Percentiles rank a stretch among this genome's conserved stretches.
These are phyloP conservation scores for Drosophila parthenogenetica DNA, from an alignment of 2,888 invertebrate species.

Conservation along the genomic window DNA sequence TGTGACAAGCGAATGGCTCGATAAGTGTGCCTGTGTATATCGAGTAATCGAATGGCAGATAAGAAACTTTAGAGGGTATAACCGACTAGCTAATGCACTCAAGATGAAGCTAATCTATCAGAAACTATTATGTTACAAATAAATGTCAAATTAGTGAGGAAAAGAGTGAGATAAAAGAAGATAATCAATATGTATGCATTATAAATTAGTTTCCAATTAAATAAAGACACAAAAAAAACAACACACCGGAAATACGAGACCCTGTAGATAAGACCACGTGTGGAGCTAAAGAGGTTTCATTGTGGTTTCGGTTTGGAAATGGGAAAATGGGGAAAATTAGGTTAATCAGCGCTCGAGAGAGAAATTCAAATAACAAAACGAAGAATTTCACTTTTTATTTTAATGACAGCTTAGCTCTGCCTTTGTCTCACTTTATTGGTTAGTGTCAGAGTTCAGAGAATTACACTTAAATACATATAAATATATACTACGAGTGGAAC, in stretches of 20 bases:
- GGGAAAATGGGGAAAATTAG: constrained; percentile 43
- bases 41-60: constrained; percentile 44
- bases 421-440: constrained; percentile 4
- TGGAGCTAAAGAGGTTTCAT: constrained; percentile 48
- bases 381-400: constrained; percentile 52
- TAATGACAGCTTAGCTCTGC: constrained; percentile 12
- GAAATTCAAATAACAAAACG: constrained; percentile 45
- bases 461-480: constrained; percentile 1
- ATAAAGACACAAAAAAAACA: not conserved
- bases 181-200: constrained; percentile 44
- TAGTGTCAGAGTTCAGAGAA: constrained; percentile 12
- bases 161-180: constrained; percentile 30
- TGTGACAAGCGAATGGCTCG: constrained; percentile 65
- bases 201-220: constrained; percentile 65
- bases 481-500: not conserved
- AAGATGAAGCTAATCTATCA: not conserved
- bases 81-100: not conserved
- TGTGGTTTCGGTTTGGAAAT: constrained; percentile 56
- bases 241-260: constrained; percentile 64
- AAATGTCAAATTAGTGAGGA: constrained; percentile 63
- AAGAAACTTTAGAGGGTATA: not conserved
- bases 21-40: constrained; percentile 33
- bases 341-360: constrained; percentile 53
- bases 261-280: constrained; percentile 41
- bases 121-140: constrained; percentile 48